Evolutionary conservation across 2,113 vertebrate genomes (phyloP).

Genomic region (Camelus dromedarius): DNA sequence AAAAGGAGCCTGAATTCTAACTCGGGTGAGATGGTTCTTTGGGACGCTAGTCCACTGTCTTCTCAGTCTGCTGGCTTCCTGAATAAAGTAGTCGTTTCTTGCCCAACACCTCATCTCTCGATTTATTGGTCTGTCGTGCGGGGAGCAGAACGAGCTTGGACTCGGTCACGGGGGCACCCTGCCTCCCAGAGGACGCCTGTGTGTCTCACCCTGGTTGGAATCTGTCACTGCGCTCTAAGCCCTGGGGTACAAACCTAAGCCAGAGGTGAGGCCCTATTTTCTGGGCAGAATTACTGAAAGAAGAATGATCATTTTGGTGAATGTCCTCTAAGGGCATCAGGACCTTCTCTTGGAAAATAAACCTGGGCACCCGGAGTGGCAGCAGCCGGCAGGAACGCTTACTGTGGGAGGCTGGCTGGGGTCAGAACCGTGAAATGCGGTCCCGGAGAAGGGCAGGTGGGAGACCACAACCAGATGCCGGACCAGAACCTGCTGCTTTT

Average conservation of each 20-base stretch:
- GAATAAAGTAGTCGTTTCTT: background rate
- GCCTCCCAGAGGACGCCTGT: background rate
- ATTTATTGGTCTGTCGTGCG: background rate
- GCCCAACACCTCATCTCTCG: background rate
- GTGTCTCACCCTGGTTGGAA: background rate
- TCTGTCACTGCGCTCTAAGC: background rate
- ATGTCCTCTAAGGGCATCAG: no score
- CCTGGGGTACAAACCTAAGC: no score
- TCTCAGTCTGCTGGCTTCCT: background rate
- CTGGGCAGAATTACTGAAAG: background rate
- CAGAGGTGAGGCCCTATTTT: background rate
- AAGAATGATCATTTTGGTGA: background rate
- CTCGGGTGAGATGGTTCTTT: background rate
- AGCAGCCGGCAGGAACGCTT: background rate
- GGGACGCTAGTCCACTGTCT: background rate
- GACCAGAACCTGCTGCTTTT: background rate
- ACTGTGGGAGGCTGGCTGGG: background rate
- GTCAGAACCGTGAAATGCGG: background rate
- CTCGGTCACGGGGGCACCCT: background rate
- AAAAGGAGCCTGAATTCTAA: background rate
- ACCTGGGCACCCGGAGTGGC: background rate
- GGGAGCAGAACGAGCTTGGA: accelerated
- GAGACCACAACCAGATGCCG: no score
- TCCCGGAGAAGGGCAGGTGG: background rate
- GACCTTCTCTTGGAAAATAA: background rate